Percentiles rank a stretch among this genome's conserved stretches.
Conservation (phyloP, 2,888 invertebrate species). For the Ptilodon capucinus region DNA sequence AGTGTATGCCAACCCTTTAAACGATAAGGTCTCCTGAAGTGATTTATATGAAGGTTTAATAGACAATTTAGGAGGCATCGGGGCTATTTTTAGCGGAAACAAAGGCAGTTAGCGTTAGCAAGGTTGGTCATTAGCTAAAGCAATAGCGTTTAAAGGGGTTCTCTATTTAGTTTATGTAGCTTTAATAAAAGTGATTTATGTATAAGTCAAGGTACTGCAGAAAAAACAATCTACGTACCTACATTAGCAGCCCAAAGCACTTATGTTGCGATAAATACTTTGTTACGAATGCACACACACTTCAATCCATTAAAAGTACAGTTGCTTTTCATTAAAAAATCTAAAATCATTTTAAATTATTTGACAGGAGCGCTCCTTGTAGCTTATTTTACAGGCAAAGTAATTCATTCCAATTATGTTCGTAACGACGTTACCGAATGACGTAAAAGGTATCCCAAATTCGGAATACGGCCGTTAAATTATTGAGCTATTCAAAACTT, state of each 20-base stretch:
- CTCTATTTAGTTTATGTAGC: background rate
- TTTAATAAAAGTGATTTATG: background rate
- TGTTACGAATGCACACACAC: too few relatives aligned
- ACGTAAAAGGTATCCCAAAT: constrained; percentile 25
- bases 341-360: background rate
- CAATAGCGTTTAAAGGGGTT: background rate
- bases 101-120: constrained; percentile 10
- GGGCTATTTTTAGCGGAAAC: constrained; percentile 21
- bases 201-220: background rate
- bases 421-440: constrained; percentile 13
- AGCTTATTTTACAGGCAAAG: constrained; percentile 11
- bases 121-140: background rate
- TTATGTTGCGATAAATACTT: too few relatives aligned
- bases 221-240: too few relatives aligned
- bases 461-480: constrained; percentile 27
- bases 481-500: constrained; percentile 35
- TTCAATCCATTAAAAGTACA: too few relatives aligned
- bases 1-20: background rate
- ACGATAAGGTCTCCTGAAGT: constrained; percentile 5
- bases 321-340: background rate
- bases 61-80: constrained; percentile 28
- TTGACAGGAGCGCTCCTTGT: constrained; percentile 4
- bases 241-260: too few relatives aligned
- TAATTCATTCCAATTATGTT: constrained; percentile 27
- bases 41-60: constrained; percentile 21